Percentiles rank a stretch among this genome's conserved stretches.
Evolutionary conservation across 2,797 vertebrate genomes (phyloP).

Genomic region (Myripristis jacobus): DNA sequence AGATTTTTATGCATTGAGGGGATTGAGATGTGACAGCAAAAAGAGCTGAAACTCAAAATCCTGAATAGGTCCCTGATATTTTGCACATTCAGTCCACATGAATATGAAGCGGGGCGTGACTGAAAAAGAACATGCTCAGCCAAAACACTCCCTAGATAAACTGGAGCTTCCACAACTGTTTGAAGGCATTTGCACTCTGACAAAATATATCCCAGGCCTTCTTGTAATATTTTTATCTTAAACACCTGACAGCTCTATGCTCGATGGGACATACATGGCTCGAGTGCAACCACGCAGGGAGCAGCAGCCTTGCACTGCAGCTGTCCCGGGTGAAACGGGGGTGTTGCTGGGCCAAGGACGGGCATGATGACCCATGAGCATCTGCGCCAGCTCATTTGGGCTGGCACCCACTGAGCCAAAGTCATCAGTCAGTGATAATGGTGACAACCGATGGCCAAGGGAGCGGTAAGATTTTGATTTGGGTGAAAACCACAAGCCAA

Average conservation of each 20-base stretch:
- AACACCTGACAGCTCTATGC: conserved; percentile 19
- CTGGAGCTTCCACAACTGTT: conserved; percentile 23
- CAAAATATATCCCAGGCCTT: conserved; percentile 36
- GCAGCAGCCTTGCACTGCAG: conserved; percentile 67
- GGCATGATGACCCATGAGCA: conserved; percentile 48
- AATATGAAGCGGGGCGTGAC: too few species aligned
- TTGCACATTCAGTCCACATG: too few species aligned
- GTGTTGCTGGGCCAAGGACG: conserved; percentile 51
- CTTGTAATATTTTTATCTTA: conserved; percentile 58
- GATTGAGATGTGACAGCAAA: not conserved
- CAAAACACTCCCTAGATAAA: not conserved
- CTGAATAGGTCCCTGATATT: too few species aligned
- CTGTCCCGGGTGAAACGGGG: conserved; percentile 70
- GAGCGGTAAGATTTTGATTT: conserved; percentile 54
- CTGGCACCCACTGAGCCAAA: conserved; percentile 51
- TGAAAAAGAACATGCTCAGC: not conserved
- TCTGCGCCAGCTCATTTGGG: conserved; percentile 60
- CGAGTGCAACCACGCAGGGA: conserved; percentile 42
- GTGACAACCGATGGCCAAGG: conserved; percentile 56
- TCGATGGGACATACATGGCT: conserved; percentile 38
- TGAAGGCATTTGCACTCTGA: conserved; percentile 20
- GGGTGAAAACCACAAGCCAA: conserved; percentile 66
- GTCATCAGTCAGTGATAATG: conserved; percentile 53
- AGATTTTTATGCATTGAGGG: not conserved
- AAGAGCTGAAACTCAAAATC: not conserved